phyloP scores from a whole-genome alignment of 2,797 vertebrate species.

The Ctenopoma multispine region DNA sequence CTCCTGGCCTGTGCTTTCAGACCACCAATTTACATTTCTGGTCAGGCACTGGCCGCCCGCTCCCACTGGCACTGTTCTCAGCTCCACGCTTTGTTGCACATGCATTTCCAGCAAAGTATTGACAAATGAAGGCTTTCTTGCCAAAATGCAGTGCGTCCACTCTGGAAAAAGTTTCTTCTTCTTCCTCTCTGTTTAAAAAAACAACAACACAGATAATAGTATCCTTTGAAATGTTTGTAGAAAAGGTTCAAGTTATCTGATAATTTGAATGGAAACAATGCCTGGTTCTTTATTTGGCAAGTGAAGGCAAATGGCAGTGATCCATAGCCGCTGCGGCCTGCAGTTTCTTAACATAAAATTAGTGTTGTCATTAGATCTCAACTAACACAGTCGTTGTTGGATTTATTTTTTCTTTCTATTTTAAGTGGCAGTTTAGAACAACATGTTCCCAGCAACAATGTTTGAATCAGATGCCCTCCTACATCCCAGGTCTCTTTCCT shows the following conservation, averaged over 20 bases:
- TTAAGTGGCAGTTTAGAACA: neutral
- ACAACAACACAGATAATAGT: neutral
- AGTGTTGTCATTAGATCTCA: constrained; percentile 11
- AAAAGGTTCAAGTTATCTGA: too few relatives aligned
- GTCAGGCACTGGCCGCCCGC: constrained; percentile 39
- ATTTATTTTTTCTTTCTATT: neutral
- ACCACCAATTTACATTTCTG: constrained; percentile 63
- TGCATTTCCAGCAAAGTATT: constrained; percentile 52
- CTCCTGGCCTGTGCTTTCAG: constrained; percentile 45
- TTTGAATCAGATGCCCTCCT: neutral
- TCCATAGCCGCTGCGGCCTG: constrained; percentile 9
- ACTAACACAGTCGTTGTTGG: neutral
- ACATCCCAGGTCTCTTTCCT: neutral
- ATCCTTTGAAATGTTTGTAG: neutral
- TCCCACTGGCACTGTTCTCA: constrained; percentile 52
- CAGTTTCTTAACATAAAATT: constrained; percentile 18
- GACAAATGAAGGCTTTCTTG: constrained; percentile 43
- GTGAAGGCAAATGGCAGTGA: neutral
- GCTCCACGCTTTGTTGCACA: constrained; percentile 47
- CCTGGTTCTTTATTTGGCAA: constrained; percentile 8
- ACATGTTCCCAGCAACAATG: neutral
- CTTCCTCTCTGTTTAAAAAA: constrained; percentile 10
- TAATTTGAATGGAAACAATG: neutral
- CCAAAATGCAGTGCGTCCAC: constrained; percentile 49
- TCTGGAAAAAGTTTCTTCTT: constrained; percentile 17